A percentile compares a stretch with the other conserved stretches of the same genome.
Conservation (phyloP, 2,888 invertebrate species). For the Dusona sp. region DNA sequence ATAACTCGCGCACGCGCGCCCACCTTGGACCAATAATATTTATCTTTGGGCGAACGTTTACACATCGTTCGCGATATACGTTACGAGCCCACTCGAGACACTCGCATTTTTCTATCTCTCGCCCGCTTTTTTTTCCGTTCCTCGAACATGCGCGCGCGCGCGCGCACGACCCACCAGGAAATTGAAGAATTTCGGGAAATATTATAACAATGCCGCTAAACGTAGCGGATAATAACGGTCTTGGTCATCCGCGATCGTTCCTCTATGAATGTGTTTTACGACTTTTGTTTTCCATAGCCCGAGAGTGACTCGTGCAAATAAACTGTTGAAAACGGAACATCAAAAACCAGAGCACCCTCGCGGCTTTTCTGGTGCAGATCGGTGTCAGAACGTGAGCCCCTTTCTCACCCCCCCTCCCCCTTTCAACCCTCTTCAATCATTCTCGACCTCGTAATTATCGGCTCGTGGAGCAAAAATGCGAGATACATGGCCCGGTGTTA, state of each 20-base stretch:
- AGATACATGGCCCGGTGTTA: neutral
- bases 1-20: neutral
- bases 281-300: neutral
- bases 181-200: neutral
- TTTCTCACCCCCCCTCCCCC: neutral
- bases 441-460: neutral
- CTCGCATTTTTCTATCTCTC: neutral
- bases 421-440: neutral
- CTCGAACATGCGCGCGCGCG: conserved; percentile 6
- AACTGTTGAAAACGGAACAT: neutral
- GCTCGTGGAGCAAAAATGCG: neutral
- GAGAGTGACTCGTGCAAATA: neutral
- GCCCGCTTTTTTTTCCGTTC: neutral
- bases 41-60: neutral
- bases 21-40: neutral
- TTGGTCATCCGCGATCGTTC: conserved; percentile 17
- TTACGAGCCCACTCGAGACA: neutral
- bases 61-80: neutral
- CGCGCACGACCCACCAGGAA: neutral
- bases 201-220: conserved; percentile 35
- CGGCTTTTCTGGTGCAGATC: neutral
- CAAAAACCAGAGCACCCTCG: neutral
- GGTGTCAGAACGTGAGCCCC: neutral
- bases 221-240: conserved; percentile 12
- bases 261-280: conserved; percentile 26